Evolutionary conservation across 2,113 vertebrate species (phyloP), one percentile per base, ranked within the genome.

Genomic region (Columba janthina): DNA sequence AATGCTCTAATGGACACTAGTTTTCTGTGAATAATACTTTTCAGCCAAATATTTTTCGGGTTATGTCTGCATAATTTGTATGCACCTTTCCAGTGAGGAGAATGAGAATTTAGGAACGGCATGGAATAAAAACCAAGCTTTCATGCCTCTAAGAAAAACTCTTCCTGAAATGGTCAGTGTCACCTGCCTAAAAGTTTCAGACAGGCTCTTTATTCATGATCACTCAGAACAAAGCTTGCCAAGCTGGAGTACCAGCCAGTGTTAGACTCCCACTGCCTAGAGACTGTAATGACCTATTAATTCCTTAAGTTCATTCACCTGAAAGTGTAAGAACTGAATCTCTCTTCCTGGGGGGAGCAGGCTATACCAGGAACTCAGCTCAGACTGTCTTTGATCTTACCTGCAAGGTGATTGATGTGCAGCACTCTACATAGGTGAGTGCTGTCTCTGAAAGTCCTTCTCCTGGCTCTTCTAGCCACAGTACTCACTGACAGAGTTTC

Each of bases 241-340:
- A 51, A 74, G 58, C 6, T 0, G 0, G 89, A 64, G 46, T 26
- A 71, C 44, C 24, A 21, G 44, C 11, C 1, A 1, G 19, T 1
- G 1, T 57, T 72, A 50, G 21, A 62, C 15, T 90, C 14, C 20
- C 54, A 20, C 54, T 70, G 31, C 21, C 50, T 40, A 53, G 65
- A 84, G n/a, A 60, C 18, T 81, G 16, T 10, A 85, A 72, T 0
- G 2, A 36, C 40, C 48, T 57, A 40, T 34, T 77, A 46, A 70
- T 84, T 84, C 28, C 51, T 66, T 17, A 31, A 19, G 29, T 56
- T 90, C 8, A 0, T 36, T 76, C 72, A 70, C 22, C 69, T 92
- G 79, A 34, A 73, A 85, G 21, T 61, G 46, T 70, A 31, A 71
- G 69, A 87, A 56, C 19, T 64, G 69, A 21, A 58, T 81, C 15